phyloP scores from a whole-genome alignment of 2,797 vertebrate genomes.

The Triplophysa bombifrons region DNA sequence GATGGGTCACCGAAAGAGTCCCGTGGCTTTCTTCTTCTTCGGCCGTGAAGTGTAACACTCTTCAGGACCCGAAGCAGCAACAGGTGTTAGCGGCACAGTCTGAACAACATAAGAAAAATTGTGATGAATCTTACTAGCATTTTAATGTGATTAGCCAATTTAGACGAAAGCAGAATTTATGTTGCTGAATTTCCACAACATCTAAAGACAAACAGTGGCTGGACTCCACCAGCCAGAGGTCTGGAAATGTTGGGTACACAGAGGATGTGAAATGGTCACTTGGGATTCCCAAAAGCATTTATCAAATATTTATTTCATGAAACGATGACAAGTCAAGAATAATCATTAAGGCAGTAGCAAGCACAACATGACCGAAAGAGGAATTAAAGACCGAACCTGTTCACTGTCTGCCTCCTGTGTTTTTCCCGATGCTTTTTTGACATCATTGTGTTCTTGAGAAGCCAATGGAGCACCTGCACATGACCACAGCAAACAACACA shows the following conservation, averaged over 20 bases:
- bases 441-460: conserved; percentile 15
- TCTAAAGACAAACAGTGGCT: not conserved
- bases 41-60: conserved; percentile 61
- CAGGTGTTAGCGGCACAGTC: conserved; percentile 27
- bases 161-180: not conserved
- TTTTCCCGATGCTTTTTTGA: conserved; percentile 15
- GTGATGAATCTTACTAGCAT: not conserved
- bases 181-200: not conserved
- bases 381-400: conserved; percentile 46
- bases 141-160: not conserved
- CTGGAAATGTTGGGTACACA: not conserved
- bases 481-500: not conserved
- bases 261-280: not conserved
- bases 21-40: conserved; percentile 78
- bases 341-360: not conserved
- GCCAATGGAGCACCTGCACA: conserved; percentile 22
- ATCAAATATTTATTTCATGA: not conserved
- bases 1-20: conserved; percentile 72
- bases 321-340: not conserved
- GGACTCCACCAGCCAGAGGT: not conserved
- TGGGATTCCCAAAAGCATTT: not conserved
- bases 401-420: conserved; percentile 18
- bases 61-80: conserved; percentile 21
- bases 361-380: not conserved
- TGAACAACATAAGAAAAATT: conserved; percentile 39